Base-by-base conservation (phyloP, 53 echinoderm and acorn worm genomes). In the Holothuria scabra region DNA sequence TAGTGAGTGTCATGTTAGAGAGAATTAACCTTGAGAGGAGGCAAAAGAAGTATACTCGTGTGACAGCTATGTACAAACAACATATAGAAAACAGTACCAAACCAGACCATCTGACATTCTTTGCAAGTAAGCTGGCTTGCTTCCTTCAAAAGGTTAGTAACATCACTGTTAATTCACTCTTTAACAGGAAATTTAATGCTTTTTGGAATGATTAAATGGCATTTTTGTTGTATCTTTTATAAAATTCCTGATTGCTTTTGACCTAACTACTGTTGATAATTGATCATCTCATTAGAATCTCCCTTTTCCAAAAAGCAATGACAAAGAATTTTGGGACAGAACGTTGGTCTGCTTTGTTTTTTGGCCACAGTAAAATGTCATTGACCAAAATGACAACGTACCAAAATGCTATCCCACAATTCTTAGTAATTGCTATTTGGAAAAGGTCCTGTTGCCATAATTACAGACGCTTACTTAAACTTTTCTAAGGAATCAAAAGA, bases 1-100 rank as follows among this genome's bases (percentile, higher is more conserved):
- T 92, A 1, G 86, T 92, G 46, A 90, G 87, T 85, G 80, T 97
- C 29, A 90, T 87, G 44, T 76, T 97, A 79, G 92, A 94, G 69
- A 89, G 93, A 38, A 86, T 97, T 76, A 94, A 91, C 72, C 89
- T 97, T 72, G 97, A 97, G 84, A 88, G 97, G 14, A 85, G 97
- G 19, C 76, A 88, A 19, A 83, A 85, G 63, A 88, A 92, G 59
- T 56, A 83, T 31, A 85, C 90, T 8, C 80, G 85, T 46, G 97
- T 94, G 38, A 85, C 87, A 13, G 48, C 31, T 21, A 85, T 95
- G 65, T 85, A 88, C 14, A 87, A 79, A 65, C 68, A 79, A 4
- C 82, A 83, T 48, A 86, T 94, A 20, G 84, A 92, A 44, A 78
- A 82, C 26, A 84, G 89, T 30, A 74, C 65, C 32, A 90, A 88